A percentile compares a stretch with the other conserved stretches of the same genome.
Evolutionary conservation across 2,888 invertebrate species (phyloP).

Genomic region (Pherbina coryleti): DNA sequence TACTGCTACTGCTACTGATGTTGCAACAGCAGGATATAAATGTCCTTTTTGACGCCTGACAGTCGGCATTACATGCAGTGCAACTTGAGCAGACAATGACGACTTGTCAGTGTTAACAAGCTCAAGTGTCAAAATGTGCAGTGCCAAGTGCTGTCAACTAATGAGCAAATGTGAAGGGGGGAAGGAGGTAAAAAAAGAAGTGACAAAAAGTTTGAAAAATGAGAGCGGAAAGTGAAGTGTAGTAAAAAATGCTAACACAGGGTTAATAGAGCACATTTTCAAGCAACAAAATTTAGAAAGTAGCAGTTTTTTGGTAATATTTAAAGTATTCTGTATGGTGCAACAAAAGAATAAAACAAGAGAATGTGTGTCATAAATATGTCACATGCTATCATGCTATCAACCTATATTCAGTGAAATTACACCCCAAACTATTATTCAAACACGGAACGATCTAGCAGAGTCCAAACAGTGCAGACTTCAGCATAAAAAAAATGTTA

Average conservation of each 20-base stretch:
- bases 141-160: constrained; percentile 10
- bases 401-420: no score
- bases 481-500: no score
- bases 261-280: background rate
- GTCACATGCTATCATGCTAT: no score
- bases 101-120: constrained; percentile 34
- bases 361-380: no score
- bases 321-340: background rate
- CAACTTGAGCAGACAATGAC: constrained; percentile 14
- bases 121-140: constrained; percentile 29
- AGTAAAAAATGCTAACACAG: background rate
- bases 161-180: background rate
- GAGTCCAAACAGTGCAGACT: no score
- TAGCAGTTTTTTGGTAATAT: background rate
- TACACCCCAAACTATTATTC: no score
- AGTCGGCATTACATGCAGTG: constrained; percentile 29
- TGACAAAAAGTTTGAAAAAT: background rate
- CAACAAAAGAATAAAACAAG: no score
- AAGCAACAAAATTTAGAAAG: background rate
- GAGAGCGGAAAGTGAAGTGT: background rate
- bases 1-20: background rate
- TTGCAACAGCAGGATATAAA: constrained; percentile 4
- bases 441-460: no score
- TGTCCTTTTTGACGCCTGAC: constrained; percentile 45
- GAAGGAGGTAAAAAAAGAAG: background rate